Base-by-base conservation (phyloP, 2,113 vertebrate genomes). In the Romanogobio albipinnatus region DNA sequence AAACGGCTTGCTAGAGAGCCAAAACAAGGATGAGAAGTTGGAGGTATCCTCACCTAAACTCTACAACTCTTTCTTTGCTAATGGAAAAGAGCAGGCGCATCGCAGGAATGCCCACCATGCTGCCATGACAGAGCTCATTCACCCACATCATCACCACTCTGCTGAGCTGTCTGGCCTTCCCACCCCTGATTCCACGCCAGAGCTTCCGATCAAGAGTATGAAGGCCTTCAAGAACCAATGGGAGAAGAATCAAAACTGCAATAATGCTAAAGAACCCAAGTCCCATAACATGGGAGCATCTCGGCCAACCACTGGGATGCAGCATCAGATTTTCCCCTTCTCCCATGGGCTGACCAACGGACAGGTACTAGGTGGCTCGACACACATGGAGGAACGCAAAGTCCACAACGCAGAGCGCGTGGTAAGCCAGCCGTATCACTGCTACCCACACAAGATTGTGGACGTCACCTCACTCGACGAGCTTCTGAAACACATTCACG, bases 201-300 rank as follows among this genome's bases (percentile, higher is more conserved):
- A 97, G 83, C 92, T 98, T 66, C 96, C 96, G 0, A 93, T 94
- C 87, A 97, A 97, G 91, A 96, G 94, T 89, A 95, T 96, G 89
- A 96, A 95, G 79, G 93, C 95, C 62, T 95, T 95, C 58, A 94
- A 94, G 86, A 95, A 94, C 76, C 96, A 96, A 81, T 97, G 96
- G 97, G 96, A 97, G 89, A 96, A 96, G 92, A 97, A 97, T 92
- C 96, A 96, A 88, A 97, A 97, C 39, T 95, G 96, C 87, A 97
- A 97, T 92, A 97, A 97, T 45, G 96, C 94, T 45, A 95, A 95
- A 86, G 94, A 94, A 53, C 93, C 92, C 33, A 93, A 93, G 70
- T 91, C 91, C 0, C 92, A 92, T 15, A 90, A 93, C 64, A 85
- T 91, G 29, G 87, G 79, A 39, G 61, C 92, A 6, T 94, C 95